Evolutionary conservation across 2,113 vertebrate genomes (phyloP).

Genomic region (Pelecanus crispus): DNA sequence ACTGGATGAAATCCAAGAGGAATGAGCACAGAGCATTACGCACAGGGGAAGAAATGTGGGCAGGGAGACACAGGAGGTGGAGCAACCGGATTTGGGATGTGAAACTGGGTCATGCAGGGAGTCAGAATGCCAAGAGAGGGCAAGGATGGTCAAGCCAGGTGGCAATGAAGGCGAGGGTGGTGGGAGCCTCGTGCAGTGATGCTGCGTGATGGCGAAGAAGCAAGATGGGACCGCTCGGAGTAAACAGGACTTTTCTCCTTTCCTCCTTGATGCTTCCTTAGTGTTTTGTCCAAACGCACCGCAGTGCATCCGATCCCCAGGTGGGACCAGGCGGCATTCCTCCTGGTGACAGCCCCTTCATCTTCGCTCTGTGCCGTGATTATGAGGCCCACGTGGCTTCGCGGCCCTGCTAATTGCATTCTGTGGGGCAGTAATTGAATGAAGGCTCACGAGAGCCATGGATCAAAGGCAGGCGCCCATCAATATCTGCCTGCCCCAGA

Average conservation of each 20-base stretch:
- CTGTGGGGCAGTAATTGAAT: conserved; percentile 67
- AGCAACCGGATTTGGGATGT: neutral
- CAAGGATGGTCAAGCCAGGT: neutral
- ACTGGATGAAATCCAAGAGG: neutral
- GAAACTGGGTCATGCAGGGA: neutral
- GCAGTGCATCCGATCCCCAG: neutral
- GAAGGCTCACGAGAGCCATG: conserved; percentile 51
- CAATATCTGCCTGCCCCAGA: conserved; percentile 42
- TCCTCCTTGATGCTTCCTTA: neutral
- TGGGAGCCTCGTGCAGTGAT: neutral
- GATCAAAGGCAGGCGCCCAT: conserved; percentile 65
- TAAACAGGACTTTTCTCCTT: neutral
- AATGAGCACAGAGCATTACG: neutral
- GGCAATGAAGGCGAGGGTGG: accelerated
- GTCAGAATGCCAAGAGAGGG: neutral
- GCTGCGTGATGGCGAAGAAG: neutral
- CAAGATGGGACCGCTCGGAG: neutral
- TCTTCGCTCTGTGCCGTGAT: neutral
- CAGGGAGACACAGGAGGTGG: neutral
- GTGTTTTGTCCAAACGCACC: neutral
- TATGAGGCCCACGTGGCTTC: conserved; percentile 20
- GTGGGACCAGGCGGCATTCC: neutral
- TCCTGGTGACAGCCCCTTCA: conserved; percentile 35
- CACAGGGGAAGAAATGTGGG: neutral
- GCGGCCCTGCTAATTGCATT: conserved; percentile 64